These are phyloP conservation scores for Hemitrygon akajei DNA, from an alignment of 2,797 vertebrate genomes.

Conservation along the genomic window DNA sequence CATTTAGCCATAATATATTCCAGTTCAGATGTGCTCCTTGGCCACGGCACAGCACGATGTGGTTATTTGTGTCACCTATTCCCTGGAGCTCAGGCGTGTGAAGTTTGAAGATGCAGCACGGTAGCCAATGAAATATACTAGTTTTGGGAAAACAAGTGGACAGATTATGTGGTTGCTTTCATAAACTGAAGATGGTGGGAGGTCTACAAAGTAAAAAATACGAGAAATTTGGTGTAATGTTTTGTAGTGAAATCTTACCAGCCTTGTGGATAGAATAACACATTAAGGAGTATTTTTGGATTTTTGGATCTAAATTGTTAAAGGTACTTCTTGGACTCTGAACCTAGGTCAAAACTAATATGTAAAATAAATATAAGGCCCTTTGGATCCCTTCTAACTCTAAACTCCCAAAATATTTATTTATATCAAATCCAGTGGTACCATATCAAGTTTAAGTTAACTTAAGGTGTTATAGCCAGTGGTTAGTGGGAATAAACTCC, in stretches of 20 bases:
- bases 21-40: background rate
- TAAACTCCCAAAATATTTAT: background rate
- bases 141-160: background rate
- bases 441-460: background rate
- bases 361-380: background rate
- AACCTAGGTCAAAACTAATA: background rate
- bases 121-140: background rate
- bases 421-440: background rate
- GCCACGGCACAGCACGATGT: slow-evolving; percentile 19
- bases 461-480: no score
- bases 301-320: background rate
- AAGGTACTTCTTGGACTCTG: background rate
- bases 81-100: background rate
- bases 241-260: background rate
- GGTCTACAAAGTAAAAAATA: background rate
- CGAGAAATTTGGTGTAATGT: background rate
- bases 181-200: background rate
- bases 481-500: no score
- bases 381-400: background rate
- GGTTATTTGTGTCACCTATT: slow-evolving; percentile 7
- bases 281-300: background rate
- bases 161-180: background rate
- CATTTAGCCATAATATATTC: background rate
- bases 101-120: background rate
- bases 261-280: background rate